Conservation (phyloP, 1,140 invertebrate genomes). For the Drosophila mayri region DNA sequence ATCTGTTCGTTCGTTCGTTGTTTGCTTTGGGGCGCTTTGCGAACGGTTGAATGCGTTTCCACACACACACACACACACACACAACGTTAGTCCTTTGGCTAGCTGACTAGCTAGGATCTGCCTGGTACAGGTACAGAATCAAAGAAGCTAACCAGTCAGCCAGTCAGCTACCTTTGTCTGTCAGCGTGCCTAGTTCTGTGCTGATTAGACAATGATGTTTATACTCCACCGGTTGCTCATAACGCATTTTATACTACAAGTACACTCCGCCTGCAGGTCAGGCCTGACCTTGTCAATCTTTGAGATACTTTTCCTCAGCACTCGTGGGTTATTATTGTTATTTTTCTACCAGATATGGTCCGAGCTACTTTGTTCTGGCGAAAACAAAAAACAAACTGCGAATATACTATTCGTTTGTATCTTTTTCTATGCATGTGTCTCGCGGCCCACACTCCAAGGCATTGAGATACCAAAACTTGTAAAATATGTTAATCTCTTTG, state of each 20-base stretch:
- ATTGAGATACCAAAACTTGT: conserved; percentile 4
- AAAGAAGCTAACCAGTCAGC: background rate
- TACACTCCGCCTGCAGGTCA: background rate
- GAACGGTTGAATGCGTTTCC: conserved; percentile 20
- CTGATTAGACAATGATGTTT: conserved; percentile 10
- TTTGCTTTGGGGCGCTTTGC: conserved; percentile 8
- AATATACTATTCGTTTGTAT: background rate
- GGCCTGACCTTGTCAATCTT: conserved; percentile 17
- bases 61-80: background rate
- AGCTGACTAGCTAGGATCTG: background rate
- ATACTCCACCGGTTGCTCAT: conserved; percentile 6
- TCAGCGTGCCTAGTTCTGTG: background rate
- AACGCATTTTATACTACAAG: no score
- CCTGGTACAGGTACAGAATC: conserved; percentile 2
- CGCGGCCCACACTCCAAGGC: background rate
- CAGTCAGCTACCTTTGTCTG: conserved; percentile 5
- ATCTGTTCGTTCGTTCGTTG: conserved; percentile 19
- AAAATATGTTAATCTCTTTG: conserved; percentile 7
- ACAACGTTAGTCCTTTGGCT: background rate
- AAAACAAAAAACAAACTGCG: background rate
- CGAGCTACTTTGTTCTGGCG: background rate
- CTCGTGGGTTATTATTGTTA: background rate
- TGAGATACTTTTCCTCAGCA: conserved; percentile 1
- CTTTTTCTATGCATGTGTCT: background rate
- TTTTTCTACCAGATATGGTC: conserved; percentile 4